phyloP scores from a whole-genome alignment of 2,113 vertebrate genomes.

The Seriola dumerili region DNA sequence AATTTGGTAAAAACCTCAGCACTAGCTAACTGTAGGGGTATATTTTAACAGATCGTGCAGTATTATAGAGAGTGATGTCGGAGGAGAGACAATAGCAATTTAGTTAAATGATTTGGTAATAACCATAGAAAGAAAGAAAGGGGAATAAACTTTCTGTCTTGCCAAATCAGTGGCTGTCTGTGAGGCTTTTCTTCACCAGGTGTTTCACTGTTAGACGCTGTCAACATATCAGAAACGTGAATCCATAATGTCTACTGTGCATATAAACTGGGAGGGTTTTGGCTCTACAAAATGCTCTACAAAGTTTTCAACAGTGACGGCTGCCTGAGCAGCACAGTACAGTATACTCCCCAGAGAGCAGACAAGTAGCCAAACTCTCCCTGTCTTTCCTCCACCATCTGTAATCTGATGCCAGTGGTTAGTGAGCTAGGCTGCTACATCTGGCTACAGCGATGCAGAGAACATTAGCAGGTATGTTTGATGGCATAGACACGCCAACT shows the following conservation, averaged over 20 bases:
- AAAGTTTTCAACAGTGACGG: background rate
- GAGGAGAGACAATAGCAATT: background rate
- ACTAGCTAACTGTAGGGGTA: background rate
- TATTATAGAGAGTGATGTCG: background rate
- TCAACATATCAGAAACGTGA: slow-evolving; percentile 14
- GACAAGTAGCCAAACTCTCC: background rate
- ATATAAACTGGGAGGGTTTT: background rate
- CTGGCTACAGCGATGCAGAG: background rate
- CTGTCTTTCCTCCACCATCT: background rate
- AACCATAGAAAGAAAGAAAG: background rate
- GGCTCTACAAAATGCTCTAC: background rate
- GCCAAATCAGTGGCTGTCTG: background rate
- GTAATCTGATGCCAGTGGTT: slow-evolving; percentile 4
- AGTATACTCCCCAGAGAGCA: background rate
- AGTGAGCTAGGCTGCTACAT: background rate
- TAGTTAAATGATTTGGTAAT: background rate
- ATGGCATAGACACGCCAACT: background rate
- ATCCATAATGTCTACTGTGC: background rate
- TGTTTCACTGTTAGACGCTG: background rate
- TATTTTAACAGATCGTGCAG: background rate
- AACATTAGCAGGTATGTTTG: background rate
- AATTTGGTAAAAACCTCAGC: background rate
- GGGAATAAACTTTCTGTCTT: background rate
- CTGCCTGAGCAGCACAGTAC: background rate
- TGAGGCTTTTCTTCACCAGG: background rate